Conservation (phyloP, 2,797 vertebrate genomes). For the Anguilla pacifica region DNA sequence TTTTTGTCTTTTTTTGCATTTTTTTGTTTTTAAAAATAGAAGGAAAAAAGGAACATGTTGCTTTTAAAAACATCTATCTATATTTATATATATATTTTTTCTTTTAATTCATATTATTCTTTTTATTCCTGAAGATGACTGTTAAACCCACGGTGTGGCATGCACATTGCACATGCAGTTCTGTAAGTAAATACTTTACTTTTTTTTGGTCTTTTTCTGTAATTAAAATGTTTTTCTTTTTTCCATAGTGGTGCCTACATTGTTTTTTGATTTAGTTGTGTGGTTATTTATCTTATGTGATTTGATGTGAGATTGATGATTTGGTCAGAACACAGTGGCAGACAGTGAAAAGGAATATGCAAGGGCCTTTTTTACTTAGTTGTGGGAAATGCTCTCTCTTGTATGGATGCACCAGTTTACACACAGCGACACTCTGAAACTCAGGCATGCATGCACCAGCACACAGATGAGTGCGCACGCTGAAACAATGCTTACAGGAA, state of each 20-base stretch:
- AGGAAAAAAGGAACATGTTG: conserved; percentile 74
- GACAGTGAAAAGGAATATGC: conserved; percentile 55
- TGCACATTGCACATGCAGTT: conserved; percentile 87
- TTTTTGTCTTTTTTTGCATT: conserved; percentile 56
- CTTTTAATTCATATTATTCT: conserved; percentile 73
- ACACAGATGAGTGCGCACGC: conserved; percentile 21
- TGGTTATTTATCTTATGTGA: conserved; percentile 67
- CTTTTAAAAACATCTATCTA: conserved; percentile 79
- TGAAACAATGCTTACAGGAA: not conserved
- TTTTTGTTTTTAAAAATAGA: conserved; percentile 82
- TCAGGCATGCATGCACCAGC: conserved; percentile 26
- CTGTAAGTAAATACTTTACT: conserved; percentile 77
- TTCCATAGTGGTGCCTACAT: conserved; percentile 73
- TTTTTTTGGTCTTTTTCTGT: conserved; percentile 63
- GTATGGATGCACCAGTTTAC: not conserved
- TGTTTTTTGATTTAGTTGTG: conserved; percentile 72
- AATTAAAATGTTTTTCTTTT: conserved; percentile 61
- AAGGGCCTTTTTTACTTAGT: conserved; percentile 55
- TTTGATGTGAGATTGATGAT: conserved; percentile 65
- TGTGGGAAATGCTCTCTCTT: conserved; percentile 42
- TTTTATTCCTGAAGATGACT: conserved; percentile 82
- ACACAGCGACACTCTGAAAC: conserved; percentile 1
- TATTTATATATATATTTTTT: conserved; percentile 67
- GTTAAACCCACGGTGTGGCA: conserved; percentile 80
- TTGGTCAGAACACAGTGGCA: conserved; percentile 64